A percentile compares a stretch with the other conserved stretches of the same genome.
Evolutionary conservation across 2,113 vertebrate genomes (phyloP).

Genomic region (Phaetusa simplex): DNA sequence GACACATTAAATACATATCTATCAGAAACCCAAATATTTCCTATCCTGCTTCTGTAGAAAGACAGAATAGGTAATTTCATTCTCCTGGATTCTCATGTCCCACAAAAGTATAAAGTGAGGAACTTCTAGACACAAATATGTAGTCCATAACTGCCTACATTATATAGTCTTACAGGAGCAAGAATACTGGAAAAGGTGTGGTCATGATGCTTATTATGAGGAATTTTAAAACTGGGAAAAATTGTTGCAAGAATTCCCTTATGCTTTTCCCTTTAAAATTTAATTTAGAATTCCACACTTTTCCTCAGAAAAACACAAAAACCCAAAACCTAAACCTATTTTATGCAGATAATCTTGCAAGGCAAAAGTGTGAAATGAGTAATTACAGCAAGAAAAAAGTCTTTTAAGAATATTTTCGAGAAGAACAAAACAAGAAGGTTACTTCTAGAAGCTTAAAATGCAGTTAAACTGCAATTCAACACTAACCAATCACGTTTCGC

Average conservation of each 20-base stretch:
- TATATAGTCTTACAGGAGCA: not conserved
- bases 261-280: not conserved
- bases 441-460: not conserved
- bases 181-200: not conserved
- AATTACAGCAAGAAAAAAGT: not conserved
- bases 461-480: not conserved
- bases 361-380: not conserved
- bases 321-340: not conserved
- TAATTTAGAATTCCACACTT: not conserved
- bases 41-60: not conserved
- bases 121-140: not conserved
- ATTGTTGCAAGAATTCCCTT: not conserved
- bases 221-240: not conserved
- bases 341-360: not conserved
- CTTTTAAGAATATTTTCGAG: not conserved
- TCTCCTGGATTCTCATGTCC: not conserved
- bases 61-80: not conserved
- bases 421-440: not conserved
- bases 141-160: not conserved
- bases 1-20: not conserved
- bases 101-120: not conserved
- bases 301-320: not conserved
- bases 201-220: not conserved
- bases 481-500: fast-evolving
- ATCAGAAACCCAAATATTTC: not conserved